A percentile compares a stretch with the other conserved stretches of the same genome.
Conservation (phyloP, 2,113 vertebrate genomes). For the Rattus rattus region DNA sequence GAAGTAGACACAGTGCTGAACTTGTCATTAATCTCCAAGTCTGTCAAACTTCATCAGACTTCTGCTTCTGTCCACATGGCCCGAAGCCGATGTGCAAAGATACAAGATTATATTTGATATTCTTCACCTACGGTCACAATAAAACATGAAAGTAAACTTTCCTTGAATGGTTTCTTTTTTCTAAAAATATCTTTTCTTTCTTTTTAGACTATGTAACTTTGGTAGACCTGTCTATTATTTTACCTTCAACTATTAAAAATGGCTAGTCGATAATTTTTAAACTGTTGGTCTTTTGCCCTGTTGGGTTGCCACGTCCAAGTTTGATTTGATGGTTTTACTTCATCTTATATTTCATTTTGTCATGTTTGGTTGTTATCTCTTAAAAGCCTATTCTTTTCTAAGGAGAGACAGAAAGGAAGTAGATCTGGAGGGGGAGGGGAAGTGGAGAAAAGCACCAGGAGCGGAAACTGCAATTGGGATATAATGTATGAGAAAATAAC, state of each 20-base stretch:
- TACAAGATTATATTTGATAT: not conserved
- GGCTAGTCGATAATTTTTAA: not conserved
- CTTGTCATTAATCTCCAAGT: slow-evolving; percentile 41
- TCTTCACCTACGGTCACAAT: not conserved
- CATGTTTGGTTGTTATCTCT: not conserved
- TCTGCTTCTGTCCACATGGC: slow-evolving; percentile 23
- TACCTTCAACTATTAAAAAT: not conserved
- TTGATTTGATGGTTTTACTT: not conserved
- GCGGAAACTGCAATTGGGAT: not conserved
- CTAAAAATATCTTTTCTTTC: slow-evolving; percentile 40
- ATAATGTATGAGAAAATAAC: not conserved
- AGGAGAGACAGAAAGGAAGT: not conserved
- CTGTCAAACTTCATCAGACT: slow-evolving; percentile 51
- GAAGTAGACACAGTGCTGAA: slow-evolving; percentile 52
- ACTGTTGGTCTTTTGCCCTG: not conserved
- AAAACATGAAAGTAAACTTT: not conserved
- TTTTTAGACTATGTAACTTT: not conserved
- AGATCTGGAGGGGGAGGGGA: not conserved
- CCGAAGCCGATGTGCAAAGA: slow-evolving; percentile 7
- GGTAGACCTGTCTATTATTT: slow-evolving; percentile 8
- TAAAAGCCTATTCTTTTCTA: not conserved
- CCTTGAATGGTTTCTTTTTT: not conserved
- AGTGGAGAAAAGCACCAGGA: not conserved
- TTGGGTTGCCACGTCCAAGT: too few species aligned
- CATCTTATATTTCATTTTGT: not conserved